A percentile compares a stretch with the other conserved stretches of the same genome.
Evolutionary conservation across 1,140 invertebrate species (phyloP).

Genomic region (Aphidius ervi): DNA sequence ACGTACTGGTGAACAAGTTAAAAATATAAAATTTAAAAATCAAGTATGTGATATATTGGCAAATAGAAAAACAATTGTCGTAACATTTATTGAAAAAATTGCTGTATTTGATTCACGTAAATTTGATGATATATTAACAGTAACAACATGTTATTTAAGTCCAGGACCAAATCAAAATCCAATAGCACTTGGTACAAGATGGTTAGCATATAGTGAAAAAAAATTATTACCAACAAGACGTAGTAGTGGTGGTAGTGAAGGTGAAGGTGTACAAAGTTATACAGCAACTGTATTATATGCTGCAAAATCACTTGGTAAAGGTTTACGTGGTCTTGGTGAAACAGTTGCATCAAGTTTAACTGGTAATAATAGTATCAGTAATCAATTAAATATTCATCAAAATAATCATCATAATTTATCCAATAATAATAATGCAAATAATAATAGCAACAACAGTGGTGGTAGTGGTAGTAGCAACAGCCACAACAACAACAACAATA

Average conservation of each 20-base stretch:
- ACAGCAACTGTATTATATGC: constrained; percentile 93
- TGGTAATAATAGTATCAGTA: constrained; percentile 46
- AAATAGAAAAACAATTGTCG: constrained; percentile 76
- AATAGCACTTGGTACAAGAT: constrained; percentile 80
- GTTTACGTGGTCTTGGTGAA: constrained; percentile 84
- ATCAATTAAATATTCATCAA: constrained; percentile 7
- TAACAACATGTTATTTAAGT: constrained; percentile 87
- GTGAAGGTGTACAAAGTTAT: constrained; percentile 78
- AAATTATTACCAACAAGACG: constrained; percentile 76
- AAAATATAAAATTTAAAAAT: constrained; percentile 89
- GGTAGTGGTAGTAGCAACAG: constrained; percentile 29
- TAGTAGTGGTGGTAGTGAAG: constrained; percentile 81
- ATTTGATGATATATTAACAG: constrained; percentile 78
- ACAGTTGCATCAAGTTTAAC: constrained; percentile 87
- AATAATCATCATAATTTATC: too few relatives aligned
- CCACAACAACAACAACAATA: constrained; percentile 42
- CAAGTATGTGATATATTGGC: constrained; percentile 82
- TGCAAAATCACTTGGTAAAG: constrained; percentile 85
- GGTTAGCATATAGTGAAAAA: constrained; percentile 80
- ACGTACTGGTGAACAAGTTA: constrained; percentile 80
- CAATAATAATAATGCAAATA: too few relatives aligned
- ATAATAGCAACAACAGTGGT: too few relatives aligned
- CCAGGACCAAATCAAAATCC: constrained; percentile 83
- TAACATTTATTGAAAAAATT: constrained; percentile 85
- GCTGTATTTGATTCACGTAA: constrained; percentile 86